Conservation (phyloP, 1,140 invertebrate genomes). For the Ephestia elutella region DNA sequence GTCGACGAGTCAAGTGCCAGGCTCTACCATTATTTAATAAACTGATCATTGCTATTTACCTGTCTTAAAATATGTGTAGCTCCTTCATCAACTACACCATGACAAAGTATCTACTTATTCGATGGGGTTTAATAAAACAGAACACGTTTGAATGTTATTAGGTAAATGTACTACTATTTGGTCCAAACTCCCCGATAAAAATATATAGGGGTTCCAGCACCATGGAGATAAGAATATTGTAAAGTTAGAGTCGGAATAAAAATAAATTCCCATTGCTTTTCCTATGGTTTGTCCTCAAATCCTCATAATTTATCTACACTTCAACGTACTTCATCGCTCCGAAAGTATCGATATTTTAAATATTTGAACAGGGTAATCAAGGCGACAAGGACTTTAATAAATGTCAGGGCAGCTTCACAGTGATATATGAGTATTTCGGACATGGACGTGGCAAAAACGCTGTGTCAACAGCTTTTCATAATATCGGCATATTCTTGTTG, state of each 20-base stretch:
- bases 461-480: slow-evolving; percentile 36
- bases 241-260: background rate
- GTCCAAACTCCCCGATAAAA: background rate
- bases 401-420: slow-evolving; percentile 34
- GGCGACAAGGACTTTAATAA: slow-evolving; percentile 37
- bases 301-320: no score
- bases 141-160: background rate
- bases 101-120: background rate
- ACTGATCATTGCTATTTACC: no score
- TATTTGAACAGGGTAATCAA: slow-evolving; percentile 25
- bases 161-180: background rate
- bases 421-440: slow-evolving; percentile 41
- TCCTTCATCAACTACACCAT: no score
- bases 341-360: slow-evolving; percentile 8
- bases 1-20: no score
- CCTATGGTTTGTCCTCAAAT: no score
- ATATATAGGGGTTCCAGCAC: background rate
- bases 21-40: no score
- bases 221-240: background rate
- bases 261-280: no score
- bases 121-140: background rate
- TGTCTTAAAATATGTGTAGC: no score
- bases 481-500: slow-evolving; percentile 26
- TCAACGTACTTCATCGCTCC: background rate
- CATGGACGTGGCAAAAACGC: slow-evolving; percentile 30